Percentiles rank a stretch among this genome's conserved stretches.
phyloP scores from a whole-genome alignment of 2,797 vertebrate species.

The Pelochelys cantorii region DNA sequence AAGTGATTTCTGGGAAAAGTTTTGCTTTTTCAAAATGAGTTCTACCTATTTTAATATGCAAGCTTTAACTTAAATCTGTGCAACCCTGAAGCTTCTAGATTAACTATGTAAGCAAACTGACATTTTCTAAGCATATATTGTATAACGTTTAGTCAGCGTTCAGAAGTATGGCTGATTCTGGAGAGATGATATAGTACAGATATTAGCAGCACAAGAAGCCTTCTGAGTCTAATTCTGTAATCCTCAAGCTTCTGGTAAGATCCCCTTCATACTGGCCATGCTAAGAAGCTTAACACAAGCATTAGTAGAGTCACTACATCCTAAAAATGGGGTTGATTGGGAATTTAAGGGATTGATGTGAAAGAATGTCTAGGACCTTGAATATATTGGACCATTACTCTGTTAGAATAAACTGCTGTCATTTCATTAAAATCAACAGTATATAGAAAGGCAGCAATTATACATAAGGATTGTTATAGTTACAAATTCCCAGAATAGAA shows the following conservation, averaged over 20 bases:
- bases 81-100: neutral
- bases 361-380: neutral
- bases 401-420: neutral
- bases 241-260: neutral
- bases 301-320: neutral
- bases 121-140: neutral
- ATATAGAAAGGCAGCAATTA: neutral
- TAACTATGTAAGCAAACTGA: neutral
- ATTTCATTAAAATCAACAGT: neutral
- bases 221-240: neutral
- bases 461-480: neutral
- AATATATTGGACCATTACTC: neutral
- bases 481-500: neutral
- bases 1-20: neutral
- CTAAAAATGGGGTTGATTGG: neutral
- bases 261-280: neutral
- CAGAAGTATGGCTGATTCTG: fast-evolving
- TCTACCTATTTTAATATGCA: neutral
- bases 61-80: neutral
- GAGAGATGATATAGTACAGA: neutral
- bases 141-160: neutral
- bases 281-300: neutral
- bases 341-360: neutral
- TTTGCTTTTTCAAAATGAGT: neutral
- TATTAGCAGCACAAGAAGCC: neutral